A percentile compares a stretch with the other conserved stretches of the same genome.
phyloP scores from a whole-genome alignment of 1,140 invertebrate species.

The Proales similis region DNA sequence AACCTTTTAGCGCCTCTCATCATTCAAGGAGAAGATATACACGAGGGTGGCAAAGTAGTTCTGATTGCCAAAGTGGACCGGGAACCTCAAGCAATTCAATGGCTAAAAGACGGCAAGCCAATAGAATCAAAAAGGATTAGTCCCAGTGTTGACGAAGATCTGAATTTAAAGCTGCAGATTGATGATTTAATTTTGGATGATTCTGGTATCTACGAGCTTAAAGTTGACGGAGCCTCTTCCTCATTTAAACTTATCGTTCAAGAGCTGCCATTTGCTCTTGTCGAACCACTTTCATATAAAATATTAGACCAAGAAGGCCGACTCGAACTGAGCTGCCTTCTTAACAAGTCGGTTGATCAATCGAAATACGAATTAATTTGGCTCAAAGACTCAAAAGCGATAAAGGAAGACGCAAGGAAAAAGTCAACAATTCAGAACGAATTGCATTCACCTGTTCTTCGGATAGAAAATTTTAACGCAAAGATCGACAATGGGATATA shows the following conservation, averaged over 20 bases:
- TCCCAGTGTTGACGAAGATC: background rate
- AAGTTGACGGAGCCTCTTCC: background rate
- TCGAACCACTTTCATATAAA: background rate
- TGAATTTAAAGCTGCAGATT: background rate
- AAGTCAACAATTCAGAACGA: no score
- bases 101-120: background rate
- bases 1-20: background rate
- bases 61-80: background rate
- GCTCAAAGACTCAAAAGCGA: no score
- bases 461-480: no score
- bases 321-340: no score
- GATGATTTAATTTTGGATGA: background rate
- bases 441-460: no score
- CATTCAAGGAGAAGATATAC: background rate
- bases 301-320: no score
- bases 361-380: no score
- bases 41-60: background rate
- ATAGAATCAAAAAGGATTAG: background rate
- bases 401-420: no score
- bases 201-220: background rate
- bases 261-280: background rate
- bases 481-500: no score
- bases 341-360: conserved; percentile 25
- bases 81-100: background rate
- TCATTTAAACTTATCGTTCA: background rate